Conservation (phyloP, 2,888 invertebrate genomes). For the Ischnura elegans region DNA sequence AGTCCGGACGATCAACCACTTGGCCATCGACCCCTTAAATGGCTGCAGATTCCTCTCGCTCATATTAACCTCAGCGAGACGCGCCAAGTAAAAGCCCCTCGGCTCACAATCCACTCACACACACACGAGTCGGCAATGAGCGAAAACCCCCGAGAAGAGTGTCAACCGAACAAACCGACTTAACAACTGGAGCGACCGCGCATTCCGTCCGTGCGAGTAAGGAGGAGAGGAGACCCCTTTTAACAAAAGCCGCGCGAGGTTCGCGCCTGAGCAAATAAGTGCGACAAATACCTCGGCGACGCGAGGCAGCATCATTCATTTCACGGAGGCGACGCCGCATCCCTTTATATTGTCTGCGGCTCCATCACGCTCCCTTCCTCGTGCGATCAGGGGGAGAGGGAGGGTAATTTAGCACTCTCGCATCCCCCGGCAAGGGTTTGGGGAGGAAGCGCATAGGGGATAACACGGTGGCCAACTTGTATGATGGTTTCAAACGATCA, state of each 20-base stretch:
- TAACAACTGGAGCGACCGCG: neutral
- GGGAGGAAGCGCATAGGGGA: neutral
- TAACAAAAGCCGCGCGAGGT: neutral
- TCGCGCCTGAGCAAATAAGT: neutral
- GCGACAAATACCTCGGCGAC: conserved; percentile 12
- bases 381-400: neutral
- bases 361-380: neutral
- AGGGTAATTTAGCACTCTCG: conserved; percentile 57
- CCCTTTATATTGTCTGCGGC: conserved; percentile 10
- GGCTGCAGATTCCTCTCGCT: too few relatives aligned
- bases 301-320: neutral
- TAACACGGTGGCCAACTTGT: neutral
- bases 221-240: neutral
- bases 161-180: conserved; percentile 34
- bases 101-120: neutral
- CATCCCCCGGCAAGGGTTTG: neutral
- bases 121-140: neutral
- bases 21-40: too few relatives aligned
- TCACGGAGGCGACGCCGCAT: neutral
- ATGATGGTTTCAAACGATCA: too few relatives aligned
- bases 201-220: too few relatives aligned
- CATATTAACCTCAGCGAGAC: too few relatives aligned
- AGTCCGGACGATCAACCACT: too few relatives aligned
- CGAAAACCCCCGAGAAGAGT: neutral
- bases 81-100: neutral